phyloP scores from a whole-genome alignment of 2,888 invertebrate genomes.

The Drosophila crucigera region DNA sequence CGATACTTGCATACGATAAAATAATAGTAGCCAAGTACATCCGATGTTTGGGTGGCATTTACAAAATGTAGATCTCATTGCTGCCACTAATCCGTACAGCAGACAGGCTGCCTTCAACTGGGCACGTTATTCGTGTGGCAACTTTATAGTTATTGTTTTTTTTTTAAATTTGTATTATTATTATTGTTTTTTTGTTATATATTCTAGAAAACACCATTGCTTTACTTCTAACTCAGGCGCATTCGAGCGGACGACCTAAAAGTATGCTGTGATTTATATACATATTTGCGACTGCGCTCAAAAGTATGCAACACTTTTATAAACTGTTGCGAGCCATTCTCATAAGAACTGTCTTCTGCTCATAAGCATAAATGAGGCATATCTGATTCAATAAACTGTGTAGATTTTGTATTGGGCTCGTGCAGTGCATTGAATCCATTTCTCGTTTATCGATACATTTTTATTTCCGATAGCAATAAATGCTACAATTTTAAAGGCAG shows the following conservation, averaged over 20 bases:
- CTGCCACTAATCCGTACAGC: background rate
- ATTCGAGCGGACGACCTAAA: background rate
- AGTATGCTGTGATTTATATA: background rate
- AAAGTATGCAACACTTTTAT: constrained; percentile 5
- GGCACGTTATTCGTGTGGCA: background rate
- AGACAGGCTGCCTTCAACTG: background rate
- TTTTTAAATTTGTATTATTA: too few species aligned
- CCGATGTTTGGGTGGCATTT: constrained; percentile 4
- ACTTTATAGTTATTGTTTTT: background rate
- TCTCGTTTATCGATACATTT: too few species aligned
- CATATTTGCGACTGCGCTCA: background rate
- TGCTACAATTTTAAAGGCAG: too few species aligned
- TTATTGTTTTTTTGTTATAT: background rate
- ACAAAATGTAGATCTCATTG: constrained; percentile 7
- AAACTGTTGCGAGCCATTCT: background rate
- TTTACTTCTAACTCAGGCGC: background rate
- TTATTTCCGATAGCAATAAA: too few species aligned
- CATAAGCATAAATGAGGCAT: background rate
- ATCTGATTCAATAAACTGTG: too few species aligned
- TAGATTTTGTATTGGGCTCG: too few species aligned
- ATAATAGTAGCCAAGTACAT: constrained; percentile 12
- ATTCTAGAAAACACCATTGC: background rate
- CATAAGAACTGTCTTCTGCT: background rate
- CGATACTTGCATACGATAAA: constrained; percentile 18
- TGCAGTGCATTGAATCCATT: too few species aligned